Base-by-base conservation (phyloP, 1,140 invertebrate genomes). In the Eumeta japonica region DNA sequence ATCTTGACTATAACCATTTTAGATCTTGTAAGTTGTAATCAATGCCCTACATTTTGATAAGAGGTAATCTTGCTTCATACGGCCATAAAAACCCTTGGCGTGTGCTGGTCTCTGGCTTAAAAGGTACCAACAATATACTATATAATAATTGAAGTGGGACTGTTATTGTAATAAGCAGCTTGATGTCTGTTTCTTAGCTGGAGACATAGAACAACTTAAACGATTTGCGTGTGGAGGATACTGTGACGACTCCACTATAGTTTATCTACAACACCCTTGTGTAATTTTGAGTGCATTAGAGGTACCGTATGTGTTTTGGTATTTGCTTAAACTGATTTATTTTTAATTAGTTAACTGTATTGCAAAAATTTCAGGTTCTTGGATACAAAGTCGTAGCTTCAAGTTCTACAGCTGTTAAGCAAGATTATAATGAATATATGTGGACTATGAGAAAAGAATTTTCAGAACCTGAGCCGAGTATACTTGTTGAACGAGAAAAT, bases 361-460 rank as follows among this genome's bases (percentile, higher is more conserved):
- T 24, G 10, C 16, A 20, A 20, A 36, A 12, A 42, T 60, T 63
- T 37, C 52, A 81, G 80, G 88, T 90, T 35, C 78, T 92, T 45
- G 89, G 88, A 28, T 92, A 90, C 68, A 86, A 86, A 75, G 88
- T 92, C 28, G 86, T 92, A 16, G 87, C 89, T 42, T 90, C 88
- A 16, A 89, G 88, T 43, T 89, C 87, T 32, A 89, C 87, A 39
- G 82, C 85, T 42, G 85, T 89, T 17, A 89, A 90, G 67, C 87
- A 89, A 71, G 87, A 90, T 61, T 89, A 90, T 58, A 90, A 89
- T 79, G 87, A 90, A 56, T 89, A 90, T 52, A 90, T 90, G 87
- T 92, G 89, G 89, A 92, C 89, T 67, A 89, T 91, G 86, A 85
- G 88, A 79, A 89, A 88, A 71, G 88, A 90, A 49, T 90, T 90